Conservation (phyloP, 2,888 invertebrate species). For the Scaptomyza caliginosa region DNA sequence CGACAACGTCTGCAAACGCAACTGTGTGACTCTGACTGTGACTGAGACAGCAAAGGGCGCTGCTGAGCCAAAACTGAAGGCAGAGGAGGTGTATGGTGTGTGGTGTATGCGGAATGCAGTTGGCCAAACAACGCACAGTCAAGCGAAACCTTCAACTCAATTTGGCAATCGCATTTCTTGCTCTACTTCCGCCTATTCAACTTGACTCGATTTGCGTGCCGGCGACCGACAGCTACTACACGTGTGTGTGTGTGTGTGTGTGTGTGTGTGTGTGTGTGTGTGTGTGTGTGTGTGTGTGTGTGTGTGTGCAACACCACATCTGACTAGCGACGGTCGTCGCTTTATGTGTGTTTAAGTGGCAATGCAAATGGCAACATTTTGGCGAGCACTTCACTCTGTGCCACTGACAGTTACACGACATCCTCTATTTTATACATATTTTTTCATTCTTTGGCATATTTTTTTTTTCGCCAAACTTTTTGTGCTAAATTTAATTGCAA, state of each 20-base stretch:
- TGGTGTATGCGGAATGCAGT: constrained; percentile 41
- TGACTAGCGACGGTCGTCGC: constrained; percentile 26
- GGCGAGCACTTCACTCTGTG: constrained; percentile 65
- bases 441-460: background rate
- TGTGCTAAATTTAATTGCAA: constrained; percentile 77
- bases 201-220: constrained; percentile 79
- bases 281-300: constrained; percentile 11
- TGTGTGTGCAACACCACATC: constrained; percentile 10
- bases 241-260: constrained; percentile 12
- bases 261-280: constrained; percentile 23
- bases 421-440: constrained; percentile 2
- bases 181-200: constrained; percentile 81
- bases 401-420: constrained; percentile 73
- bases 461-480: constrained; percentile 47
- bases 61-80: constrained; percentile 42
- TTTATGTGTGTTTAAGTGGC: constrained; percentile 80
- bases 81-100: background rate
- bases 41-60: constrained; percentile 61
- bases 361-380: constrained; percentile 78
- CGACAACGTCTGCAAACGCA: constrained; percentile 10
- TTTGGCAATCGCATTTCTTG: constrained; percentile 80
- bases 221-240: constrained; percentile 58
- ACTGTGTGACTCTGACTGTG: constrained; percentile 17
- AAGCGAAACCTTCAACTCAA: constrained; percentile 79
- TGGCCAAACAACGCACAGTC: constrained; percentile 81